These are phyloP conservation scores for Tromatobia lineatoria DNA, from an alignment of 2,888 invertebrate genomes.

Conservation along the genomic window DNA sequence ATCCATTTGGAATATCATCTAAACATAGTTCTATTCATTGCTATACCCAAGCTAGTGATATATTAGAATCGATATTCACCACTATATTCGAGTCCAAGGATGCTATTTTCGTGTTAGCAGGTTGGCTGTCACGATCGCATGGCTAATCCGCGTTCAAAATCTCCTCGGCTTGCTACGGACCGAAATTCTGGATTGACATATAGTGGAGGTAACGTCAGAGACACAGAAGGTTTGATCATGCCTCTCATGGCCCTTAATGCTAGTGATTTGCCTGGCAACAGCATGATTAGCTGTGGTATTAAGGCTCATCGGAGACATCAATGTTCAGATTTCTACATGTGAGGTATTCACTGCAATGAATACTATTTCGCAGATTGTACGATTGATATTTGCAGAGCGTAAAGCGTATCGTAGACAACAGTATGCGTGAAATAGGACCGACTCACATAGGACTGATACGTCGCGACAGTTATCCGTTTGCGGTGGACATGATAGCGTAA, in stretches of 20 bases:
- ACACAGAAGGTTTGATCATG: neutral
- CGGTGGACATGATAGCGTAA: neutral
- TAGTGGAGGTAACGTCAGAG: neutral
- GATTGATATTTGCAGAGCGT: neutral
- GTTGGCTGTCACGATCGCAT: no score
- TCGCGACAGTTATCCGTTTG: neutral
- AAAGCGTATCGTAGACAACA: neutral
- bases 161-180: no score
- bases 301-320: constrained; percentile 1
- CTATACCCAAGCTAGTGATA: no score
- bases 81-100: no score
- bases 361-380: neutral
- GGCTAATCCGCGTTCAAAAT: no score
- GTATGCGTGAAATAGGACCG: neutral
- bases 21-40: no score
- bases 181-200: no score
- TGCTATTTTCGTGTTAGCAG: no score
- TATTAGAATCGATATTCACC: no score
- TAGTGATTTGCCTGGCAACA: neutral
- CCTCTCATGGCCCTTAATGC: neutral
- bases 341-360: neutral
- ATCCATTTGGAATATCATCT: no score
- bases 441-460: neutral
- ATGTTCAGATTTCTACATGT: neutral
- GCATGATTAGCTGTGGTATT: neutral